These are phyloP conservation scores for Pyrocephalus nanus DNA, from an alignment of 2,797 vertebrate species.

Conservation along the genomic window DNA sequence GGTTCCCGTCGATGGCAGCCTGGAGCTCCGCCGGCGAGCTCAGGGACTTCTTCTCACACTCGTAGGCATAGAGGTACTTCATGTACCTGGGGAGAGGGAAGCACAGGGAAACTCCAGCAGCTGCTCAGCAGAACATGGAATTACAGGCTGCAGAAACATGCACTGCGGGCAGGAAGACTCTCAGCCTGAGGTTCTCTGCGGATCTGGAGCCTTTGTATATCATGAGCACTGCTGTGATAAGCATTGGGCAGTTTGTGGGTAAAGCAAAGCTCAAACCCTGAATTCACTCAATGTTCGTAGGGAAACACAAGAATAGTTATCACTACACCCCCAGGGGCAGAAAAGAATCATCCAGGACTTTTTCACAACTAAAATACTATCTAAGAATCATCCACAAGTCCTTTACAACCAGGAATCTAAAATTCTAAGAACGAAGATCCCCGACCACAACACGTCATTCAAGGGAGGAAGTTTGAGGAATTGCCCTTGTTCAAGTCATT, in stretches of 20 bases:
- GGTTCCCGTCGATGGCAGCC: constrained; percentile 95
- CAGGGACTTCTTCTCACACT: constrained; percentile 94
- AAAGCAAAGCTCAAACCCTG: neutral
- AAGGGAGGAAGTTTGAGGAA: neutral
- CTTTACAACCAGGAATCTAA: neutral
- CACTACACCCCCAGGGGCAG: neutral
- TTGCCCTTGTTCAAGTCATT: neutral
- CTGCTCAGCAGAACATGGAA: neutral
- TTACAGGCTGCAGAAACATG: neutral
- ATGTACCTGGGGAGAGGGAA: constrained; percentile 84
- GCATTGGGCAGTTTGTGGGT: fast-evolving
- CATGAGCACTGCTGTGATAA: neutral
- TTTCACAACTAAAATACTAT: fast-evolving
- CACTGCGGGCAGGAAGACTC: fast-evolving
- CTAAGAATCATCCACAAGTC: neutral
- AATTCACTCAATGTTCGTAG: neutral
- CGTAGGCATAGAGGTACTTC: constrained; percentile 97
- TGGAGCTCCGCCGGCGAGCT: constrained; percentile 94
- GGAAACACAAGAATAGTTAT: fast-evolving
- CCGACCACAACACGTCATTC: fast-evolving
- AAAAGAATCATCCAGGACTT: neutral
- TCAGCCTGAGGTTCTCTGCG: neutral
- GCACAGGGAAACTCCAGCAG: neutral
- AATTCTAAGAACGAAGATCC: neutral
- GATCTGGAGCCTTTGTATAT: neutral